Conservation (phyloP, 1,140 invertebrate species). For the Reticulitermes speratus region DNA sequence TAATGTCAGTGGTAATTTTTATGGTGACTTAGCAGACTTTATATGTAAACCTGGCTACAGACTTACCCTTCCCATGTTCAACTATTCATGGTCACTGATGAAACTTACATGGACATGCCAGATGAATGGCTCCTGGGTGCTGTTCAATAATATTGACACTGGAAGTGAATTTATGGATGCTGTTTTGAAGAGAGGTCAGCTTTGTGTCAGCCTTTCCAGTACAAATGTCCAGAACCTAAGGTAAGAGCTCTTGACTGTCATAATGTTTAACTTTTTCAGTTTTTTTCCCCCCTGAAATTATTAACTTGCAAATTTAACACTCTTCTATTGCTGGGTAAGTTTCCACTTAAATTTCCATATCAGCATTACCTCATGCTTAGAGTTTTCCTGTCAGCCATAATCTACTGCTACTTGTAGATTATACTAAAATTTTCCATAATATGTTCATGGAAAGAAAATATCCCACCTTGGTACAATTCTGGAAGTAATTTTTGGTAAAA, state of each 20-base stretch:
- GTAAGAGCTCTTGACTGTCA: slow-evolving; percentile 32
- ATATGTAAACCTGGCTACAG: background rate
- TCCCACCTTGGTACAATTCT: no score
- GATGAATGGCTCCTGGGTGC: background rate
- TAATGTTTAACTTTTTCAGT: background rate
- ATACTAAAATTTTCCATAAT: no score
- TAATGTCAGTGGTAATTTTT: slow-evolving; percentile 2
- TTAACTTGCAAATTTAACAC: background rate
- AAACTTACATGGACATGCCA: slow-evolving; percentile 14
- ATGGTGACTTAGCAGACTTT: background rate
- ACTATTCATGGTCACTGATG: background rate
- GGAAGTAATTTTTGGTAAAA: no score
- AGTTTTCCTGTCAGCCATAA: no score
- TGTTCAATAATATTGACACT: background rate
- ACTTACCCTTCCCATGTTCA: background rate
- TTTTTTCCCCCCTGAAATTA: background rate
- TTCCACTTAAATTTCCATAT: no score
- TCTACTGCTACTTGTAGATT: no score
- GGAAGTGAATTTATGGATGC: background rate
- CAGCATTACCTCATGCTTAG: no score
- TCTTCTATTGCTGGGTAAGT: no score
- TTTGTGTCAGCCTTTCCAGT: slow-evolving; percentile 25
- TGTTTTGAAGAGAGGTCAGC: background rate
- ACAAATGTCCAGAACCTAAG: slow-evolving; percentile 35
- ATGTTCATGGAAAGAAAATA: no score